Evolutionary conservation across 2,888 invertebrate genomes (phyloP), one percentile per base, ranked within the genome.

Genomic region (Acanthosepion lycidas): DNA sequence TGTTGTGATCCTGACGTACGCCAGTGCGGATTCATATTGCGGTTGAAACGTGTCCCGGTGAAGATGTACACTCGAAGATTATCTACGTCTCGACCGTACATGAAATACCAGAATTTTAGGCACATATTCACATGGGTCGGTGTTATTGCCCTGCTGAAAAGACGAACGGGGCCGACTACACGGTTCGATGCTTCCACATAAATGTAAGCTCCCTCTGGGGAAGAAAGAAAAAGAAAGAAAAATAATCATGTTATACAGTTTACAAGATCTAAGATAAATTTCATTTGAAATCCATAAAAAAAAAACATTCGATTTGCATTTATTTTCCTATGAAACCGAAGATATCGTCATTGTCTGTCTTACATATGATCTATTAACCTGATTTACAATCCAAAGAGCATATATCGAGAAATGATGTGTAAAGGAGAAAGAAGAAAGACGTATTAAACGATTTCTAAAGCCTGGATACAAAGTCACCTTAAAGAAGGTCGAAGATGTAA

Each of bases 61-160:
- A 6, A 42, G 20, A 91, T 92, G 94, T 96, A 96, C 8, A 97
- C 96, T 95, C 96, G 96, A 49, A 97, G 95, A 3, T 96, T 96
- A 94, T 96, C 96, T 26, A 96, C 96, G 95, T 96, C 96, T 91
- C 96, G 95, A 48, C 97, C 97, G 94, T 96, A 97, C 97, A 97
- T 97, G 95, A 97, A 97, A 95, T 97, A 97, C 97, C 97, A 97
- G 96, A 96, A 96, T 91, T 95, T 96, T 49, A 96, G 95, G 95
- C 96, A 96, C 28, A 95, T 96, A 23, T 95, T 95, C 1, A 95
- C 95, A 8, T 92, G 91, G 6, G 95, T 95, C 28, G 96, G 94
- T 26, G 94, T 33, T 26, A 95, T 93, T 94, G 96, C 96, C 53
- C 95, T 94, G 28, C 96, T 51, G 91, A 96, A 94, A 18, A 96